phyloP scores from a whole-genome alignment of 2,797 vertebrate genomes.

The Phalanger gymnotis region DNA sequence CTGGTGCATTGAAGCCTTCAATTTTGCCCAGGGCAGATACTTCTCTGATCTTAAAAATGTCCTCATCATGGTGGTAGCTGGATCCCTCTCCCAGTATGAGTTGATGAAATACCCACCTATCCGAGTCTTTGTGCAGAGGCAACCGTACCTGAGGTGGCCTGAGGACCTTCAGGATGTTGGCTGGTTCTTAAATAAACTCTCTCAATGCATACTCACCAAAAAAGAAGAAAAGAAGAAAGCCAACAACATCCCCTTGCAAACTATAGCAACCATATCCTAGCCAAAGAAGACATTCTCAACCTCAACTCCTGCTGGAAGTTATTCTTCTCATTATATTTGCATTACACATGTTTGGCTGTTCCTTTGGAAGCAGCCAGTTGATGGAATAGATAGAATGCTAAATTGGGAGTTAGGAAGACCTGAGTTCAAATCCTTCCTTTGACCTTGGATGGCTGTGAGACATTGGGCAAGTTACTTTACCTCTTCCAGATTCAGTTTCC shows the following conservation, averaged over 20 bases:
- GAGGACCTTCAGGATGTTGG: constrained; percentile 92
- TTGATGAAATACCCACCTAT: constrained; percentile 88
- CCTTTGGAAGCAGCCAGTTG: background rate
- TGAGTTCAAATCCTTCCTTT: background rate
- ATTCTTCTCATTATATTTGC: background rate
- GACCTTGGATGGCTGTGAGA: background rate
- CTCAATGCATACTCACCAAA: constrained; percentile 85
- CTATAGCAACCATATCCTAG: constrained; percentile 54
- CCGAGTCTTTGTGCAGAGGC: constrained; percentile 87
- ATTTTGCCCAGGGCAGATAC: constrained; percentile 88
- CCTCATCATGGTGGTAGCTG: constrained; percentile 91
- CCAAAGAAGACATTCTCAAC: background rate
- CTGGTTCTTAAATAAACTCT: constrained; percentile 91
- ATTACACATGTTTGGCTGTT: background rate
- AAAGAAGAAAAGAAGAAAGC: constrained; percentile 75
- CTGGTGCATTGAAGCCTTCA: constrained; percentile 95
- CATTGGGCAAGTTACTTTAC: background rate
- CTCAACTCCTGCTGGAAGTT: background rate
- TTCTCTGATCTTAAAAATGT: constrained; percentile 86
- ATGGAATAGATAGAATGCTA: background rate
- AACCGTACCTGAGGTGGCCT: constrained; percentile 90
- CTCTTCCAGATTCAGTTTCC: background rate
- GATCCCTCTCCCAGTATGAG: constrained; percentile 87
- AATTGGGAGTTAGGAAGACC: background rate
- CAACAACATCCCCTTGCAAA: constrained; percentile 59